Evolutionary conservation across 2,888 invertebrate species (phyloP), one percentile per base, ranked within the genome.

Genomic region (Augiades crinisus): DNA sequence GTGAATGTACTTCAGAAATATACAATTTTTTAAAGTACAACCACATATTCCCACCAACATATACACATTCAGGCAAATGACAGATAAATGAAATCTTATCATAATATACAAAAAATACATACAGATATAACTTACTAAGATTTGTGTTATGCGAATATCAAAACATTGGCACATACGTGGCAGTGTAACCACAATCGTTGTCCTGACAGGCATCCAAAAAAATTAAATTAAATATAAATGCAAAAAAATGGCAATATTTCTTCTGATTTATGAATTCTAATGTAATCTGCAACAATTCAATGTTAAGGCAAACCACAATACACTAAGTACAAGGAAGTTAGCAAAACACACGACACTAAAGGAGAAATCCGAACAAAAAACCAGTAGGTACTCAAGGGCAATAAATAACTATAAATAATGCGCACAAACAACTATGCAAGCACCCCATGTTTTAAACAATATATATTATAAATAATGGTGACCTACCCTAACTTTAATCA

Each of bases 401-500:
- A 65, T 65, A 81, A 78, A 79, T 77, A 75, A 69, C 76, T 70
- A 80, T 72, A 72, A 72, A 75, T 69, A 72, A 63, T 50, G 67
- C 74, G 62, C 59, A 61, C 73, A 70, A 74, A 81, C 81, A 78
- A 78, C 76, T 81, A 81, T 78, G 83, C 87, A 78, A 82, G 72
- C 78, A 73, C 60, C 62, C 65, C 60, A 53, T 62, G 61, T 62
- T 54, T 59, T 53, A 56, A 57, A 54, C 59, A 57, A 41, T 41
- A 31, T 30, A 63, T 81, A 44, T 17, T 78, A 85, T 71, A 70
- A 68, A 79, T 80, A 77, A 81, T 70, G 71, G 73, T 72, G 75
- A 81, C 79, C 86, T 88, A 88, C 78, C 75, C 86, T 87, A 87
- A 70, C 77, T 86, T 86, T 85, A 87, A 81, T 82, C 72, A 78